A percentile compares a stretch with the other conserved stretches of the same genome.
These are phyloP conservation scores for Cryptocephalus moraei DNA, from an alignment of 2,888 invertebrate genomes.

Conservation along the genomic window DNA sequence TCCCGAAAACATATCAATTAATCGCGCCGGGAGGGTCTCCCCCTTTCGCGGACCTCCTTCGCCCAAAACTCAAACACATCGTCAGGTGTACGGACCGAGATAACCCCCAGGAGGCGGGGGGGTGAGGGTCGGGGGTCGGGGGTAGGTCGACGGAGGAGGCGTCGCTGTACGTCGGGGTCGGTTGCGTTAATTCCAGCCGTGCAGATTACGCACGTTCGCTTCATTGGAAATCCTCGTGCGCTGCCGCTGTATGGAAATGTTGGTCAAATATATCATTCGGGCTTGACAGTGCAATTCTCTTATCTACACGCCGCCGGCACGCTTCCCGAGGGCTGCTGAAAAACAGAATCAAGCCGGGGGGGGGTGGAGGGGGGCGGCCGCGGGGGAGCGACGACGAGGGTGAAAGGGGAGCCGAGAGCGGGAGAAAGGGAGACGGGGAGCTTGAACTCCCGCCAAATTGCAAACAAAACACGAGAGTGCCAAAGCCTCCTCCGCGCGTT, in stretches of 20 bases:
- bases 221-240: constrained; percentile 40
- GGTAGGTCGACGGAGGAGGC: too few species aligned
- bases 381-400: constrained; percentile 17
- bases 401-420: constrained; percentile 14
- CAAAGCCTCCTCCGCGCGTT: constrained; percentile 11
- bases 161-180: neutral
- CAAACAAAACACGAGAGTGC: constrained; percentile 34
- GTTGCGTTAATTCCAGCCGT: constrained; percentile 50
- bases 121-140: too few species aligned
- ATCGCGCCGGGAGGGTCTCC: too few species aligned
- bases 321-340: constrained; percentile 42
- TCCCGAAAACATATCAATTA: too few species aligned
- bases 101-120: neutral
- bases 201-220: constrained; percentile 48
- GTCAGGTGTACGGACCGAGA: constrained; percentile 16
- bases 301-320: constrained; percentile 57
- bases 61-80: constrained; percentile 14
- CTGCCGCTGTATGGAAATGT: constrained; percentile 62
- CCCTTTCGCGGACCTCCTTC: neutral
- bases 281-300: constrained; percentile 85
- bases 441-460: constrained; percentile 32
- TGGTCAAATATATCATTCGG: constrained; percentile 85
- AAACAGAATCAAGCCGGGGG: constrained; percentile 35
- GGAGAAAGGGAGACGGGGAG: constrained; percentile 1
- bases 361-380: neutral